phyloP scores from a whole-genome alignment of 1,140 invertebrate genomes.

The Drosophila pachea region DNA sequence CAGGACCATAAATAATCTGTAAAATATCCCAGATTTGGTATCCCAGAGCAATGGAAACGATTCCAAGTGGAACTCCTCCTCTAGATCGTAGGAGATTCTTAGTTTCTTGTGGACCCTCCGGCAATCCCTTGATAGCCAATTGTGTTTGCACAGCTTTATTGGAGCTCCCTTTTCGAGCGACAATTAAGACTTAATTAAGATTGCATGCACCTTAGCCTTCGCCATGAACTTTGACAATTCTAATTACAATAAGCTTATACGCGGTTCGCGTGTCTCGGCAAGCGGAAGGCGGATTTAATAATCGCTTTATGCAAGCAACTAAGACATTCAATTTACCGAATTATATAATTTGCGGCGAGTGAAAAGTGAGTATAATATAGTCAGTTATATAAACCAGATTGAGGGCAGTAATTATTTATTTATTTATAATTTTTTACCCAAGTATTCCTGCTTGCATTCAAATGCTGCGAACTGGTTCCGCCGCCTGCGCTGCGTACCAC shows the following conservation, averaged over 20 bases:
- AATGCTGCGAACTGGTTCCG: background rate
- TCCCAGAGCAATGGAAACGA: too few relatives aligned
- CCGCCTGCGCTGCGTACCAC: background rate
- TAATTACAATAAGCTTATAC: slow-evolving; percentile 34
- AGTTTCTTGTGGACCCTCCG: background rate
- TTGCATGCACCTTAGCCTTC: slow-evolving; percentile 46
- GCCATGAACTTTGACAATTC: slow-evolving; percentile 40
- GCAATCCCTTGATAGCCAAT: background rate
- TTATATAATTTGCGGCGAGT: background rate
- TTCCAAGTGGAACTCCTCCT: too few relatives aligned
- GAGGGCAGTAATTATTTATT: background rate
- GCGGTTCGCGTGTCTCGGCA: slow-evolving; percentile 20
- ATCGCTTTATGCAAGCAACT: slow-evolving; percentile 18
- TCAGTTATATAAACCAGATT: too few relatives aligned
- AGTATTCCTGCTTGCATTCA: background rate
- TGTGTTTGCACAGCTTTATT: background rate
- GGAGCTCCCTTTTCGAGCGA: slow-evolving; percentile 1
- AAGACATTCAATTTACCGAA: slow-evolving; percentile 15
- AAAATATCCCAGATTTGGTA: too few relatives aligned
- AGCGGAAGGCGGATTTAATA: slow-evolving; percentile 28
- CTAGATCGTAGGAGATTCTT: background rate
- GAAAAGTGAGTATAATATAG: background rate
- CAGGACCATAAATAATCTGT: too few relatives aligned
- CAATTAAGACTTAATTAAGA: slow-evolving; percentile 46
- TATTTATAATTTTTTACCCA: background rate